A percentile compares a stretch with the other conserved stretches of the same genome.
phyloP scores from a whole-genome alignment of 1,140 invertebrate species.

The Plodia interpunctella region DNA sequence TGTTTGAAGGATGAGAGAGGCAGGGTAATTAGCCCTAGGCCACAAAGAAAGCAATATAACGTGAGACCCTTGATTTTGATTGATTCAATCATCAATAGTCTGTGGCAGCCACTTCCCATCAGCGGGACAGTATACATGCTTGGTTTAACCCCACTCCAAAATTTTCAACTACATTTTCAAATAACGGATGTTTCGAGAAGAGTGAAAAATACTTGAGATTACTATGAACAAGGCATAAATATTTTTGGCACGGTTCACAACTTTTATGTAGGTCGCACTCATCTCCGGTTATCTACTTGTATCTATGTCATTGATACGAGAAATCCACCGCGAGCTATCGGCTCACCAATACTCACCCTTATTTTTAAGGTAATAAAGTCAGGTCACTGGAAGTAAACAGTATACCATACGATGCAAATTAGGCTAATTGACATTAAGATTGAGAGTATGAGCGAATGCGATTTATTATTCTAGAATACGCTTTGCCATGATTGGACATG shows the following conservation, averaged over 20 bases:
- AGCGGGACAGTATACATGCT: too few relatives aligned
- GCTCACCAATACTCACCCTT: neutral
- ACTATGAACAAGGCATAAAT: neutral
- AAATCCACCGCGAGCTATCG: neutral
- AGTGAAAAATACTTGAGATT: too few relatives aligned
- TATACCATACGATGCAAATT: slow-evolving; percentile 22
- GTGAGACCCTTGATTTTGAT: too few relatives aligned
- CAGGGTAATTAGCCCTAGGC: too few relatives aligned
- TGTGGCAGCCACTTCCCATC: too few relatives aligned
- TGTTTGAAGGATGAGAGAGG: too few relatives aligned
- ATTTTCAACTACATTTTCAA: too few relatives aligned
- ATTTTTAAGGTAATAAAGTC: neutral
- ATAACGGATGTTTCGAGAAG: too few relatives aligned
- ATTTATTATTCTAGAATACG: slow-evolving; percentile 2
- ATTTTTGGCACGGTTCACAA: neutral
- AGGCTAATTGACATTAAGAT: slow-evolving; percentile 28
- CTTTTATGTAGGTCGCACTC: neutral
- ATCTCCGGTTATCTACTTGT: neutral
- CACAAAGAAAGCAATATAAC: too few relatives aligned
- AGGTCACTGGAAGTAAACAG: neutral
- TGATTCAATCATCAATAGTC: too few relatives aligned
- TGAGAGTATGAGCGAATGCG: slow-evolving; percentile 16
- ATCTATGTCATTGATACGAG: neutral
- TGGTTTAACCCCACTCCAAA: too few relatives aligned
- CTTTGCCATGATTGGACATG: neutral